Evolutionary conservation across 30 jellyfish, hydroid and myxozoan species (phyloP).

Genomic region (Aurelia aurita): DNA sequence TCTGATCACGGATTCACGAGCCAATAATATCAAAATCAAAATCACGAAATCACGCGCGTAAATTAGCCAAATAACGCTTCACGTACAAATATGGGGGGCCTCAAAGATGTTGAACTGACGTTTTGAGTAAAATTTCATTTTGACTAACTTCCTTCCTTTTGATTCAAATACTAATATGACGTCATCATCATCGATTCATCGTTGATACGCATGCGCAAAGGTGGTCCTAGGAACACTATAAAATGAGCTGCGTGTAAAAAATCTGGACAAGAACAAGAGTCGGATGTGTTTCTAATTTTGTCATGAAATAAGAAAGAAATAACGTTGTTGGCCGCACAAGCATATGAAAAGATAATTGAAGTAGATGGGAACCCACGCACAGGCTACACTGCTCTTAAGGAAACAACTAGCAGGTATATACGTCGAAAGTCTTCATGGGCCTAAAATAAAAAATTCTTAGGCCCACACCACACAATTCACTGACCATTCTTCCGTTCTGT

Average conservation of each 20-base stretch:
- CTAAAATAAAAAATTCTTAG: not conserved
- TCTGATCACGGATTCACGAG: too few species aligned
- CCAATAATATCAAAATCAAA: too few species aligned
- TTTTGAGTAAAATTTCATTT: too few species aligned
- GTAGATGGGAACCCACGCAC: constrained; percentile 69
- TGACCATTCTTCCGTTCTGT: too few species aligned
- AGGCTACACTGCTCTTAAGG: constrained; percentile 61
- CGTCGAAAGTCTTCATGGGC: not conserved
- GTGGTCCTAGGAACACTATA: not conserved
- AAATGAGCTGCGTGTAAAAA: constrained; percentile 25
- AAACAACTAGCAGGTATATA: constrained; percentile 64
- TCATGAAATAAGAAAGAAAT: constrained; percentile 32
- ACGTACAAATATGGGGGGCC: too few species aligned
- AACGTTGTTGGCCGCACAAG: not conserved
- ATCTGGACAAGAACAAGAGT: not conserved
- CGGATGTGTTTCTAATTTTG: constrained; percentile 1
- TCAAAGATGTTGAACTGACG: too few species aligned
- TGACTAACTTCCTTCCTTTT: too few species aligned
- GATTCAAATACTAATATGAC: constrained; percentile 3
- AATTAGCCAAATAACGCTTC: too few species aligned
- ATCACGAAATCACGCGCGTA: too few species aligned
- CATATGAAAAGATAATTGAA: constrained; percentile 7
- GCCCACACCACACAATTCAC: not conserved
- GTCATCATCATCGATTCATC: not conserved
- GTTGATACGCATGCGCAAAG: constrained; percentile 34